Conservation (phyloP, 2,797 vertebrate species). For the Halcyon badia region DNA sequence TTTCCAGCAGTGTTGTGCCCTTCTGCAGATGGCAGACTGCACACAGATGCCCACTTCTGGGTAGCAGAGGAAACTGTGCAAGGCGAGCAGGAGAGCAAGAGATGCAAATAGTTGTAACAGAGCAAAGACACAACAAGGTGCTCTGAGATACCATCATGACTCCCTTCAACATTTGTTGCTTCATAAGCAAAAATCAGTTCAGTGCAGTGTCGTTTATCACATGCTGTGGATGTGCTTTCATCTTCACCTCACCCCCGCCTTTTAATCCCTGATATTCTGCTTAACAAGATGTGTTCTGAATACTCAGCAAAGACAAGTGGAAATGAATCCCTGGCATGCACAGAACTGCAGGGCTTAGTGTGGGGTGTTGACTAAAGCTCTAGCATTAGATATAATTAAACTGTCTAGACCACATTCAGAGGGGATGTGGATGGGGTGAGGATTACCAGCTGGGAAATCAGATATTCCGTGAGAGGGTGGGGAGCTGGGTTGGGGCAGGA, state of each 20-base stretch:
- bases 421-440: neutral
- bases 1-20: neutral
- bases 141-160: fast-evolving
- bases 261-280: neutral
- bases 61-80: fast-evolving
- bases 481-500: neutral
- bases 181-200: neutral
- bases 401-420: slow-evolving; percentile 33
- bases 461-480: neutral
- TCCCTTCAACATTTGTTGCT: fast-evolving
- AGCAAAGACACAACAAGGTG: neutral
- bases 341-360: neutral
- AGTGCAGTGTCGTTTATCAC: neutral
- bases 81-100: neutral
- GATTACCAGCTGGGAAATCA: slow-evolving; percentile 29
- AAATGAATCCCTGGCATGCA: neutral
- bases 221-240: neutral
- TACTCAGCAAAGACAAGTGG: neutral
- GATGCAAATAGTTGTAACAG: neutral
- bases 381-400: slow-evolving; percentile 31
- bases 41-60: neutral
- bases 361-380: neutral
- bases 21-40: fast-evolving
- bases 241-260: neutral
- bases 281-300: neutral